These are phyloP conservation scores for Callospermophilus lateralis DNA, from an alignment of 2,113 vertebrate genomes.

Conservation along the genomic window DNA sequence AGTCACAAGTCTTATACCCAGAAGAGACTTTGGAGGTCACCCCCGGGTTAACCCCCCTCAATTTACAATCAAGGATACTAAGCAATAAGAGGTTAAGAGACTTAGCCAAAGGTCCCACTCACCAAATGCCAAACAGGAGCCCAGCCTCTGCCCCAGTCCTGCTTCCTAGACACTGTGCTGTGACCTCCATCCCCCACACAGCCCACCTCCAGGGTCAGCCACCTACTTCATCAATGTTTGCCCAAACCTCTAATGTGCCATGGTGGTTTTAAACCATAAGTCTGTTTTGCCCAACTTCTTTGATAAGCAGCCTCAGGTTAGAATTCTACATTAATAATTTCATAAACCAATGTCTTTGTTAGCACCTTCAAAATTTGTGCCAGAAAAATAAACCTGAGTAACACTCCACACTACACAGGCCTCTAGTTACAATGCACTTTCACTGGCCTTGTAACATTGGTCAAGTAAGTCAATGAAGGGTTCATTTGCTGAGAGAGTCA, in stretches of 20 bases:
- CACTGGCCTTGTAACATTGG: neutral
- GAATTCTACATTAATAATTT: constrained; percentile 34
- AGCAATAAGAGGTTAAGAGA: neutral
- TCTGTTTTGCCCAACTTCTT: neutral
- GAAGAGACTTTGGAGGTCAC: neutral
- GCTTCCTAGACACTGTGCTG: neutral
- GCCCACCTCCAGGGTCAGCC: rapidly evolving
- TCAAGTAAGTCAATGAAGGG: constrained; percentile 28
- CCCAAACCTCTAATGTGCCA: neutral
- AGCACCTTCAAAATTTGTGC: neutral
- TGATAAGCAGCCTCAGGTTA: neutral
- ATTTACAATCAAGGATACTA: neutral
- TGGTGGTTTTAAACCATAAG: neutral
- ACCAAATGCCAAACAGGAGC: neutral
- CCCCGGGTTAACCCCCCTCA: neutral
- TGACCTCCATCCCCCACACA: neutral
- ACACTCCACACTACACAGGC: neutral
- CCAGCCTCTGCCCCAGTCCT: neutral
- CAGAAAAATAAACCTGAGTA: neutral
- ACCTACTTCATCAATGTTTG: neutral
- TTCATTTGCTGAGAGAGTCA: constrained; percentile 43
- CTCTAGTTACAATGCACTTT: neutral
- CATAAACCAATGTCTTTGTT: neutral
- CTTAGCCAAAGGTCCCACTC: neutral
- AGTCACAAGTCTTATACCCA: neutral